Conservation (phyloP, 2,888 invertebrate species). For the Rhabditoides inermis region DNA sequence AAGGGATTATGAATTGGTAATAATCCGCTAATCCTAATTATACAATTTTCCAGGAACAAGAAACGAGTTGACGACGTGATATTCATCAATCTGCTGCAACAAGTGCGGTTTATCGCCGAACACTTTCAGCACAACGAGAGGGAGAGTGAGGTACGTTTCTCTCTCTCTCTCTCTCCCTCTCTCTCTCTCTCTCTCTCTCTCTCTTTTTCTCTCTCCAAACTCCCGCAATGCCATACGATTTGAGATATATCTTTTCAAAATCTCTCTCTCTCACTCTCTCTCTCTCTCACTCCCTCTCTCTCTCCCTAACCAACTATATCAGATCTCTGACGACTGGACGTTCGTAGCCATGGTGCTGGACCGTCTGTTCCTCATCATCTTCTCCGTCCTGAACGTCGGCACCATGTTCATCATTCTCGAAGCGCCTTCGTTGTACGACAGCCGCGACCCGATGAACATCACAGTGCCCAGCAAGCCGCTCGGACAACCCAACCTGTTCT, state of each 20-base stretch:
- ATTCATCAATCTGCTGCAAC: constrained; percentile 44
- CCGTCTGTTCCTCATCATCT: constrained; percentile 48
- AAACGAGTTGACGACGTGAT: constrained; percentile 42
- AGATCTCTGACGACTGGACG: constrained; percentile 51
- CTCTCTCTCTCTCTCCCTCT: background rate
- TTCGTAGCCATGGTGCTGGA: constrained; percentile 52
- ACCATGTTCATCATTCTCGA: constrained; percentile 48
- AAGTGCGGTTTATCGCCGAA: constrained; percentile 50
- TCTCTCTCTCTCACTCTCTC: too few relatives aligned
- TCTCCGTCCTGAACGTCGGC: constrained; percentile 48
- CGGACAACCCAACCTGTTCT: constrained; percentile 42
- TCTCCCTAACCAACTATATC: too few relatives aligned
- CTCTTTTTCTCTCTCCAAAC: too few relatives aligned
- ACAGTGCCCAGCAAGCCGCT: constrained; percentile 47
- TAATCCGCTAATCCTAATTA: constrained; percentile 11
- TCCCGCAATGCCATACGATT: too few relatives aligned
- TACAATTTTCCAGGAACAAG: constrained; percentile 7
- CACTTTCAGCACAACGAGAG: constrained; percentile 47
- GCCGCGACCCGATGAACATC: constrained; percentile 43
- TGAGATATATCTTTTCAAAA: too few relatives aligned
- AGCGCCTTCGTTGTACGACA: constrained; percentile 48
- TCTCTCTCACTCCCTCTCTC: too few relatives aligned
- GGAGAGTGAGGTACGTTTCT: constrained; percentile 38
- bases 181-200: background rate
- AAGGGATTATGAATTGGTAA: too few relatives aligned